Evolutionary conservation across 1,140 invertebrate species (phyloP).

Genomic region (Bombus cullumanus): DNA sequence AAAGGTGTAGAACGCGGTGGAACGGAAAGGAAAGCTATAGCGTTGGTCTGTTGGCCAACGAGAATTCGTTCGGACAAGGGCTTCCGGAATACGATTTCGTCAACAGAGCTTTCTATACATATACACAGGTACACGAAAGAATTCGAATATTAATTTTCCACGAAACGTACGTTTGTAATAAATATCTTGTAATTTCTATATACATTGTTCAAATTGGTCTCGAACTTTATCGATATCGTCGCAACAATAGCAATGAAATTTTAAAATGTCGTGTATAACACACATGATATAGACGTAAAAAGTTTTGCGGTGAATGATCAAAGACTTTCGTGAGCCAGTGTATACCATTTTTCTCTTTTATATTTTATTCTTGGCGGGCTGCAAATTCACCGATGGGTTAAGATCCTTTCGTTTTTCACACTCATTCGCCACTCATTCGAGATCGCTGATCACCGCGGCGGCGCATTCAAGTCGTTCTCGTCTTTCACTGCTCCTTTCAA

Average conservation of each 20-base stretch:
- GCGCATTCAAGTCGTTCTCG: conserved; percentile 13
- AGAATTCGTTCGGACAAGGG: conserved; percentile 49
- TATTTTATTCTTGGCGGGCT: background rate
- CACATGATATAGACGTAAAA: background rate
- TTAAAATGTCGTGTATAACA: background rate
- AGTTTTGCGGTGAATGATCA: background rate
- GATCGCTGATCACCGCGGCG: conserved; percentile 44
- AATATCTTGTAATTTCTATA: no score
- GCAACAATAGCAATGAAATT: background rate
- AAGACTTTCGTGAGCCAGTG: background rate
- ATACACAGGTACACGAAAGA: background rate
- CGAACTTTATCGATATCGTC: no score
- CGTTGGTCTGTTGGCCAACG: conserved; percentile 30
- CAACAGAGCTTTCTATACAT: conserved; percentile 11
- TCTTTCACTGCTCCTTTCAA: background rate
- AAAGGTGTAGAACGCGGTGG: conserved; percentile 32
- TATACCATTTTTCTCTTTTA: background rate
- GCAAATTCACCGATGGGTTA: conserved; percentile 46
- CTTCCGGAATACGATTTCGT: conserved; percentile 28
- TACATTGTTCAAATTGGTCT: background rate
- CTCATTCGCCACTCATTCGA: conserved; percentile 53
- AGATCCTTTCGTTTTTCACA: conserved; percentile 57
- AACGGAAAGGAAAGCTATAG: conserved; percentile 49
- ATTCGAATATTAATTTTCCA: background rate
- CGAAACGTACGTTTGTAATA: no score